phyloP scores from a whole-genome alignment of 2,113 vertebrate genomes.

The Oreochromis tanganicae region DNA sequence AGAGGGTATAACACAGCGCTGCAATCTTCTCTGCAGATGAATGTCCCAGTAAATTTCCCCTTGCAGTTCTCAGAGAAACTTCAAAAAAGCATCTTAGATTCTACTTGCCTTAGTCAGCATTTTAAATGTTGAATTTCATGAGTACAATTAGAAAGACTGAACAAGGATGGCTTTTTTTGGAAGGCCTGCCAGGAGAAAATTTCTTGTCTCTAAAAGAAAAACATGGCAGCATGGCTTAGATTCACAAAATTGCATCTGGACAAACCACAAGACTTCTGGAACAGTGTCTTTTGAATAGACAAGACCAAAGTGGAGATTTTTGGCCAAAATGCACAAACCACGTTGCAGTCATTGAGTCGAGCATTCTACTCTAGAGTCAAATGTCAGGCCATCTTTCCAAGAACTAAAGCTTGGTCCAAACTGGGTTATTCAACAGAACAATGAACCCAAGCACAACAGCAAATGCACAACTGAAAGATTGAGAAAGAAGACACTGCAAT shows the following conservation, averaged over 20 bases:
- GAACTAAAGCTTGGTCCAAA: not conserved
- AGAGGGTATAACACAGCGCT: not conserved
- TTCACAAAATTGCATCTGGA: not conserved
- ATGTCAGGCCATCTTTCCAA: not conserved
- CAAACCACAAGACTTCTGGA: not conserved
- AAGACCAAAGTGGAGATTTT: not conserved
- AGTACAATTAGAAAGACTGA: not conserved
- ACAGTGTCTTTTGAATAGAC: not conserved
- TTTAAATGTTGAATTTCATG: not conserved
- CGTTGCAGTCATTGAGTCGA: not conserved
- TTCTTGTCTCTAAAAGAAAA: not conserved
- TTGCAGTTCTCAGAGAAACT: not conserved
- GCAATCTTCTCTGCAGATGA: not conserved
- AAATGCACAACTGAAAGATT: not conserved
- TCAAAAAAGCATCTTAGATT: rapidly evolving
- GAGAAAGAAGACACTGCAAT: not conserved
- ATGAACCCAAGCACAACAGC: not conserved
- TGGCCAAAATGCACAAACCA: not conserved
- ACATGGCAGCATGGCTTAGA: not conserved
- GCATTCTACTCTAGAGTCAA: not conserved
- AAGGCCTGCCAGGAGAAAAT: not conserved
- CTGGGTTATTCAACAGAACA: not conserved
- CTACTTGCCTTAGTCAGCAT: not conserved
- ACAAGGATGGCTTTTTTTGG: not conserved
- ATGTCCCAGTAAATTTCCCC: not conserved